These are phyloP conservation scores for Drosophila nannoptera DNA, from an alignment of 1,140 invertebrate genomes.

Conservation along the genomic window DNA sequence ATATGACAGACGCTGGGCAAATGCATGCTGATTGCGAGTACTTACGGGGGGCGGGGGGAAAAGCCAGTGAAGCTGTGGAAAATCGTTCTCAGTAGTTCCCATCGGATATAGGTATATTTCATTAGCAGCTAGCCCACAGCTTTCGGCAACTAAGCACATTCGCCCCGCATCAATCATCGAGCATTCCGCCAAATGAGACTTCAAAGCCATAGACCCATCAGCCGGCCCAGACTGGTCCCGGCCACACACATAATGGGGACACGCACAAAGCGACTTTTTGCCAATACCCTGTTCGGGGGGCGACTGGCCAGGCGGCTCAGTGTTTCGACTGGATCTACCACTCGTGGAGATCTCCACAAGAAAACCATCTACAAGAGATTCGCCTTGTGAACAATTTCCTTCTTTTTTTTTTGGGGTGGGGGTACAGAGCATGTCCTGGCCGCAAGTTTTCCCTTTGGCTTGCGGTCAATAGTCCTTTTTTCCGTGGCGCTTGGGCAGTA, in stretches of 20 bases:
- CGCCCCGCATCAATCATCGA: conserved; percentile 32
- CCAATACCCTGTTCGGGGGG: too few relatives aligned
- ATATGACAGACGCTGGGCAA: background rate
- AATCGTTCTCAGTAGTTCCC: background rate
- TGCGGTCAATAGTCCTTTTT: conserved; percentile 9
- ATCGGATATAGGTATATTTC: background rate
- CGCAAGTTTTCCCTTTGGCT: background rate
- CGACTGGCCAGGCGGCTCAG: too few relatives aligned
- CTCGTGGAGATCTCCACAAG: too few relatives aligned
- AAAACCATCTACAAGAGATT: too few relatives aligned
- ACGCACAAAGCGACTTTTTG: background rate
- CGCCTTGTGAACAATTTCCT: too few relatives aligned
- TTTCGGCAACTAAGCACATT: conserved; percentile 35
- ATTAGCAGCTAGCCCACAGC: background rate
- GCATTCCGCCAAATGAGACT: conserved; percentile 26
- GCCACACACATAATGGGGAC: conserved; percentile 1
- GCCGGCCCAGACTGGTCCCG: conserved; percentile 6
- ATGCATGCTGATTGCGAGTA: background rate
- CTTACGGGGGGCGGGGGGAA: too few relatives aligned
- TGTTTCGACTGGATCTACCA: too few relatives aligned
- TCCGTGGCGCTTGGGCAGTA: conserved; percentile 6
- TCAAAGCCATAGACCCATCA: conserved; percentile 40
- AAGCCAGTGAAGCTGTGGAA: background rate
- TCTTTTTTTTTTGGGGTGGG: too few relatives aligned
- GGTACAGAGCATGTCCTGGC: background rate